Evolutionary conservation across 1,140 invertebrate genomes (phyloP), one percentile per base, ranked within the genome.

Genomic region (Antheraea mylitta): DNA sequence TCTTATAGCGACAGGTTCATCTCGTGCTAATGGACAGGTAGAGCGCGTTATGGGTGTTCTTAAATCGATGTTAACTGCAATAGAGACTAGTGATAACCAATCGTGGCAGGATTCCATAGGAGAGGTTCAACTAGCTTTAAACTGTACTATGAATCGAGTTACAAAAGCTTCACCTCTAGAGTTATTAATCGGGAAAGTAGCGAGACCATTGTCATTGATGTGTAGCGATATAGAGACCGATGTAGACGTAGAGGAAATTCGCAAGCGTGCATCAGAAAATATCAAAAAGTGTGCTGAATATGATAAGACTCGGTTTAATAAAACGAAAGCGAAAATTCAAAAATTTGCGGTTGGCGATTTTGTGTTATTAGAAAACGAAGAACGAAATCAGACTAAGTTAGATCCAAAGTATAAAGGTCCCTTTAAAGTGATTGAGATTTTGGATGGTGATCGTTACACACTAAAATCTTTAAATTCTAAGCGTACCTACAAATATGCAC

Each of bases 21-120:
- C 5, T 38, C 37, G 37, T 38, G 37, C 37, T 5, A 38, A 5
- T 38, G 5, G 37, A 38, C 9, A 38, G 37, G 5, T 38, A 38
- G 37, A 38, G 37, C 9, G 37, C 37, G 79, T 80, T 45, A 87
- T 84, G 72, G 66, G 66, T 10, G 78, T 77, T 6, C 19, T 74
- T 7, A 30, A 76, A 76, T 37, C n/a, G 18, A 74, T 77, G 72
- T 19, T 77, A 1, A 74, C 75, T 11, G 58, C 70, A 2, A 37
- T 74, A n/a, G 72, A 72, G 37, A 61, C 70, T 19, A 19, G 53
- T 13, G 68, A 64, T 18, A 42, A 69, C 53, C 73, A 58, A 19
- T 73, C 74, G 0, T 86, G 81, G 82, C 82, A 87, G 38, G 82
- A 70, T 61, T 63, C 63, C n/a, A 42, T 75, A 19, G 38, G 37